A percentile compares a stretch with the other conserved stretches of the same genome.
Evolutionary conservation across 2,888 invertebrate species (phyloP).

Genomic region (Leptopilina myrica): DNA sequence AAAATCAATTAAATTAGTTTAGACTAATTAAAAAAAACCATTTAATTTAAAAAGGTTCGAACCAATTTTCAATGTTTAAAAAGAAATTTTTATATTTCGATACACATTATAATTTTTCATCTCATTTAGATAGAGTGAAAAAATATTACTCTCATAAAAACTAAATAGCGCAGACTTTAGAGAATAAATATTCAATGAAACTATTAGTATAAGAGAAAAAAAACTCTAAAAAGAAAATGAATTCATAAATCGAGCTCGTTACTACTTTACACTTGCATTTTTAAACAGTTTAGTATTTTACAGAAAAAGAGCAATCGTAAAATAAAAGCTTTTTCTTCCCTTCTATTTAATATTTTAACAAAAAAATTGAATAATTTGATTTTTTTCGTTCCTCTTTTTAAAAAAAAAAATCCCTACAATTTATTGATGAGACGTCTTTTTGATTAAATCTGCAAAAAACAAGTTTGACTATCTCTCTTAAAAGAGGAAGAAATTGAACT

Average conservation of each 20-base stretch:
- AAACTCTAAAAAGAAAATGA: neutral
- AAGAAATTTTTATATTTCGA: no score
- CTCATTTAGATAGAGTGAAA: no score
- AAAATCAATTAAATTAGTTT: no score
- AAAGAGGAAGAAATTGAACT: slow-evolving; percentile 18
- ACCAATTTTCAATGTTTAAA: no score
- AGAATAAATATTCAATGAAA: no score
- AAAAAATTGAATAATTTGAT: slow-evolving; percentile 9
- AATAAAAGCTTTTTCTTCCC: neutral
- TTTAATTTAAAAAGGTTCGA: no score
- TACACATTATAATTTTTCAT: no score
- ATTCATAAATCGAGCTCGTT: neutral
- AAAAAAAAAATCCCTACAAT: neutral
- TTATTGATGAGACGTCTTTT: neutral
- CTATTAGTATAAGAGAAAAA: neutral
- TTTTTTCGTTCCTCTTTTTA: neutral
- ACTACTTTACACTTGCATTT: neutral
- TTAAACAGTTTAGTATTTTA: neutral
- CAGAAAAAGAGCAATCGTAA: neutral
- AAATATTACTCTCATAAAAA: no score
- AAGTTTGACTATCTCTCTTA: slow-evolving; percentile 35
- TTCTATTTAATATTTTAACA: neutral
- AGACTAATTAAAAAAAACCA: no score
- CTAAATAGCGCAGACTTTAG: no score
- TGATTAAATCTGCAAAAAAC: slow-evolving; percentile 31